A percentile compares a stretch with the other conserved stretches of the same genome.
Evolutionary conservation across 2,113 vertebrate species (phyloP).

Genomic region (Crotalus viridis): DNA sequence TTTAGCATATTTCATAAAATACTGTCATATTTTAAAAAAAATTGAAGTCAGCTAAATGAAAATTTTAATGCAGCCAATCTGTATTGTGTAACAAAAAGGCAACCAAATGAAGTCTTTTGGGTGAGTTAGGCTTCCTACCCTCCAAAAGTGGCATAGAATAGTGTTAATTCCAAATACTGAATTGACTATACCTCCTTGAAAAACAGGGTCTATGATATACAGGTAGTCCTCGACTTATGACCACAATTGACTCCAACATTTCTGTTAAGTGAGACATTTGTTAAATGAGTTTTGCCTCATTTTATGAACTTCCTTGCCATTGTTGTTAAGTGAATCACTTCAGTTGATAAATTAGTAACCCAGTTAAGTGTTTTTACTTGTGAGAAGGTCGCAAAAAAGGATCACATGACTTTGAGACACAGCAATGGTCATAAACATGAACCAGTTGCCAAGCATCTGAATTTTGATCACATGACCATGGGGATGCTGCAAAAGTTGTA

Average conservation of each 20-base stretch:
- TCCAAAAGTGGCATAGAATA: background rate
- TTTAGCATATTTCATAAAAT: slow-evolving; percentile 33
- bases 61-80: slow-evolving; percentile 1
- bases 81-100: background rate
- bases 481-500: background rate
- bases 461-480: background rate
- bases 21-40: background rate
- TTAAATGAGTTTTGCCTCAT: background rate
- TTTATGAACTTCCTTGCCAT: background rate
- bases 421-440: background rate
- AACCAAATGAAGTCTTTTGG: background rate
- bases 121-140: background rate
- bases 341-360: background rate
- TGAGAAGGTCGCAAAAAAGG: background rate
- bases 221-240: background rate
- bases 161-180: background rate
- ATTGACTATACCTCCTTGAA: background rate
- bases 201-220: background rate
- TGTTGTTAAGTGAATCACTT: background rate
- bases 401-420: background rate
- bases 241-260: background rate
- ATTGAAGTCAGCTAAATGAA: background rate
- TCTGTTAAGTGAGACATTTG: background rate
- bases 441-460: background rate
- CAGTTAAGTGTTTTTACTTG: background rate